phyloP scores from a whole-genome alignment of 2,797 vertebrate species.

The Ceryle rudis region DNA sequence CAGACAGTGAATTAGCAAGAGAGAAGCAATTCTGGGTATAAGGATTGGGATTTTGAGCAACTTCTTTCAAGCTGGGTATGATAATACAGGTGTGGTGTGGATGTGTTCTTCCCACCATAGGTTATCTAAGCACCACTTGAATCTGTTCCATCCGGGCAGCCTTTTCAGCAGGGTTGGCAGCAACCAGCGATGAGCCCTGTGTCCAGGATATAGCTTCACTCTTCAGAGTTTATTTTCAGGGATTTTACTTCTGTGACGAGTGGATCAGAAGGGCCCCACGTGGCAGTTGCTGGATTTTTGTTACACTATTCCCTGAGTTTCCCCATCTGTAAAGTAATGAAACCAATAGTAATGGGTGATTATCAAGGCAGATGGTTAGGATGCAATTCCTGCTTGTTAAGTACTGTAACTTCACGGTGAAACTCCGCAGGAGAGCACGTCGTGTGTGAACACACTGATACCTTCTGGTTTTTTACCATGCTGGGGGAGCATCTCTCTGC shows the following conservation, averaged over 20 bases:
- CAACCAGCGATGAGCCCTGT: not conserved
- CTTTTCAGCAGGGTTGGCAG: not conserved
- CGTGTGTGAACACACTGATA: not conserved
- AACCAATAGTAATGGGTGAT: not conserved
- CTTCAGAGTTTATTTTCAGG: not conserved
- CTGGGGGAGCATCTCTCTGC: not conserved
- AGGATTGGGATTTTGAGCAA: not conserved
- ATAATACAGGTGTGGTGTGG: not conserved
- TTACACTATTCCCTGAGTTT: not conserved
- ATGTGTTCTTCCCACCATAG: rapidly evolving
- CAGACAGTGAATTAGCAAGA: not conserved
- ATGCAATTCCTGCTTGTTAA: not conserved
- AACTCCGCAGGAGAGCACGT: not conserved
- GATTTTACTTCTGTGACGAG: not conserved
- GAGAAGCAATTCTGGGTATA: not conserved
- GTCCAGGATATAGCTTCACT: not conserved
- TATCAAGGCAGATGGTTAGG: not conserved
- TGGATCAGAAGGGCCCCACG: rapidly evolving
- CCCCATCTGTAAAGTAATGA: not conserved
- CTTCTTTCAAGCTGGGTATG: not conserved
- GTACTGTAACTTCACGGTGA: not conserved
- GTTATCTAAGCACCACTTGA: not conserved
- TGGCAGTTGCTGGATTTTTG: not conserved
- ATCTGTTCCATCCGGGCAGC: not conserved
- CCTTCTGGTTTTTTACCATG: not conserved